Evolutionary conservation across 2,888 invertebrate genomes (phyloP).

Genomic region (Chrysolina haemoptera): DNA sequence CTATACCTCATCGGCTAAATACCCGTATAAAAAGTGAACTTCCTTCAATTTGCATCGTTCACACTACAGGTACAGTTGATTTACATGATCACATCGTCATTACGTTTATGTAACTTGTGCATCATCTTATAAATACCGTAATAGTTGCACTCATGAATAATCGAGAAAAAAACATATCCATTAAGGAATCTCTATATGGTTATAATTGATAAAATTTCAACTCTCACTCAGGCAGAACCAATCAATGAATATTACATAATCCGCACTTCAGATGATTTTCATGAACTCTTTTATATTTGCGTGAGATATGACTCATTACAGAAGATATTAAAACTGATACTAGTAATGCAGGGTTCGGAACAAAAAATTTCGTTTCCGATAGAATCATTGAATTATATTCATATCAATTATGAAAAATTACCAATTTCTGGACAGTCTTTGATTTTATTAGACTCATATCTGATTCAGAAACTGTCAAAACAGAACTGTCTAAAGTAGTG

Average conservation of each 20-base stretch:
- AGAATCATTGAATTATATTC: too few relatives aligned
- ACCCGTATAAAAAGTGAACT: conserved; percentile 17
- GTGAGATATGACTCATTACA: not conserved
- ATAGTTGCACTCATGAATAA: conserved; percentile 4
- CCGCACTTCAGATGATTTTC: too few relatives aligned
- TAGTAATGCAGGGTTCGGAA: too few relatives aligned
- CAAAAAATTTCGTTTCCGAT: too few relatives aligned
- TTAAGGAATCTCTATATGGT: not conserved
- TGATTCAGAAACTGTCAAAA: too few relatives aligned
- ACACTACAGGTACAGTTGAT: conserved; percentile 18
- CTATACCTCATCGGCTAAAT: not conserved
- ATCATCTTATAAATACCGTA: conserved; percentile 14
- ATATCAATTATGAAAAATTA: too few relatives aligned
- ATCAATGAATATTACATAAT: not conserved
- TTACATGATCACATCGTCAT: conserved; percentile 19
- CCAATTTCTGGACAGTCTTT: too few relatives aligned
- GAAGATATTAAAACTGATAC: too few relatives aligned
- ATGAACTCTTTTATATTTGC: not conserved
- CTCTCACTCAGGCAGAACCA: not conserved
- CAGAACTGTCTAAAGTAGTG: too few relatives aligned
- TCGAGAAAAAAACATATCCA: not conserved
- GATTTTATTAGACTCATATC: too few relatives aligned
- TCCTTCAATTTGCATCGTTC: conserved; percentile 12
- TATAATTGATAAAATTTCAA: not conserved
- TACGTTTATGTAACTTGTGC: conserved; percentile 22